Base-by-base conservation (phyloP, 2,113 vertebrate species). In the Chaenogobius annularis region DNA sequence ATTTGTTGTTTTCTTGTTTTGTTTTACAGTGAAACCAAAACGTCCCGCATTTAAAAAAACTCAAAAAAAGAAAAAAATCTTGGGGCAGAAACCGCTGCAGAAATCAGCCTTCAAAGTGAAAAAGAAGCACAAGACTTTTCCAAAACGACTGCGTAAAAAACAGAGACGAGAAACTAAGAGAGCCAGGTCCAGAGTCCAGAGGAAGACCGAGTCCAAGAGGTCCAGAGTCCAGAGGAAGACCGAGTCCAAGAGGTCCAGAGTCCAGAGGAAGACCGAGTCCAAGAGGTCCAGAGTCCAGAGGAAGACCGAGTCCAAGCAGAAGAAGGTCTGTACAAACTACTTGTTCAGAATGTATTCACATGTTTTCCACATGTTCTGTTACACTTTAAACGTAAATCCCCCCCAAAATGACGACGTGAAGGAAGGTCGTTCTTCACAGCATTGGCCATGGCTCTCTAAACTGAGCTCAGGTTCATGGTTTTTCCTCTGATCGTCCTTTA, bases 61-160 rank as follows among this genome's bases (percentile, higher is more conserved):
- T 2, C 82, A 67, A 58, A 74, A 58, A 10, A 69, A 75, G 66
- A 52, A 63, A 4, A 75, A 82, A 44, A 14, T 79, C 47, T 47
- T 19, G 48, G 85, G 52, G 63, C 79, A 67, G 31, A 20, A 77
- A 54, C 70, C 54, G 0, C 81, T 82, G 55, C 66, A 81, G 66
- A 90, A 88, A 48, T 76, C 75, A 3, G 44, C 22, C 0, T 74
- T 88, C n/a, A 83, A 65, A 61, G 5, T 82, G 15, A 85, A 87
- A n/a, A 72, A 72, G 46, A 47, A 64, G 40, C 85, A 83, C 78
- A 87, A 80, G 66, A 66, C 20, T 68, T 73, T 75, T 19, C 75
- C 7, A 35, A 47, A 13, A 63, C 37, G 2, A 22, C 46, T 3
- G 10, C 58, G 3, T 3, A 55, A 62, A 72, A 40, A 13, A 40